Evolutionary conservation across 2,797 vertebrate genomes (phyloP).

Genomic region (Pantherophis vulpinus): DNA sequence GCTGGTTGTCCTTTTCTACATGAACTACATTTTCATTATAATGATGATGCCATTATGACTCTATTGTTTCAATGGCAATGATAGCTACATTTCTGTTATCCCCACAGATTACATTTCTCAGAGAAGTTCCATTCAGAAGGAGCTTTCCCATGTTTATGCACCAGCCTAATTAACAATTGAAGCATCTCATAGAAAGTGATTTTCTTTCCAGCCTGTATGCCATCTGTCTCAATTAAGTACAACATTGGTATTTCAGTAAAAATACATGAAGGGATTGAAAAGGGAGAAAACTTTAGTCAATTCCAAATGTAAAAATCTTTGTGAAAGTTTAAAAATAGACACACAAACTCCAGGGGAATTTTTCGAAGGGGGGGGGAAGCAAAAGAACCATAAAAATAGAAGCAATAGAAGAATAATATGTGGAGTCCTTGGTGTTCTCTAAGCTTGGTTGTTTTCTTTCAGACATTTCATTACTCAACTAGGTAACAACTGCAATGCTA

Average conservation of each 20-base stretch:
- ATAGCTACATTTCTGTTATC: background rate
- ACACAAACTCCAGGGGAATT: background rate
- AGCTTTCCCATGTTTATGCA: background rate
- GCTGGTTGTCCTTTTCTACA: background rate
- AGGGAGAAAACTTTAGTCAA: background rate
- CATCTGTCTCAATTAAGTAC: background rate
- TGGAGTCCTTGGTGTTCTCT: background rate
- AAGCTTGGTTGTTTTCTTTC: background rate
- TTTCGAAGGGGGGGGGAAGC: background rate
- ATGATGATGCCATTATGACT: no score
- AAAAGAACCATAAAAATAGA: background rate
- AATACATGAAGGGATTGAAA: background rate
- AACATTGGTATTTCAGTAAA: background rate
- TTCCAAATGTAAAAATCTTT: background rate
- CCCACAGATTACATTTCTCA: background rate
- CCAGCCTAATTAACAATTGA: background rate
- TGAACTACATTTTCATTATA: background rate
- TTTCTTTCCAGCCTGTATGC: no score
- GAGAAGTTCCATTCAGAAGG: background rate
- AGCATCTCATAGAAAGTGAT: background rate
- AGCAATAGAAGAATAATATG: background rate
- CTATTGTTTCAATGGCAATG: background rate
- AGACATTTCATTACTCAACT: background rate
- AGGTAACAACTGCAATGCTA: background rate
- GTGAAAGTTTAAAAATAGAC: background rate